Evolutionary conservation across 2,113 vertebrate species (phyloP).

Genomic region (Neolamprologus tretocephalus): DNA sequence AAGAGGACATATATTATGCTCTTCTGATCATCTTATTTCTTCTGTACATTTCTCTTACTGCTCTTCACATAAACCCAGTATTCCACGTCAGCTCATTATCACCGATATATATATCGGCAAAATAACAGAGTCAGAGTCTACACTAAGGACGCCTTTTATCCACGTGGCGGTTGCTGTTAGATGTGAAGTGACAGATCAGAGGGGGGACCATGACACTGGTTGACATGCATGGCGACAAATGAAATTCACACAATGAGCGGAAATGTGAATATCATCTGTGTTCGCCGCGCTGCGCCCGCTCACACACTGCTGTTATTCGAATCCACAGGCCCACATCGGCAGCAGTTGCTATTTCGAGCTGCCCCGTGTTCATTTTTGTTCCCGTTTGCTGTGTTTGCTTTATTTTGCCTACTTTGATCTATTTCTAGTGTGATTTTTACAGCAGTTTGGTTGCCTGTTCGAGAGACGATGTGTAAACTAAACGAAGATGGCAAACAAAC

Average conservation of each 20-base stretch:
- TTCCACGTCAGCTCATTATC: background rate
- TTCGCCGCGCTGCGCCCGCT: background rate
- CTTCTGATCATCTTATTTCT: background rate
- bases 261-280: background rate
- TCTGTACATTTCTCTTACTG: background rate
- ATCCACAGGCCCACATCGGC: background rate
- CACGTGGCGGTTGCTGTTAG: background rate
- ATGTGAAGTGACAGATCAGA: conserved; percentile 25
- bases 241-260: background rate
- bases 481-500: conserved; percentile 28
- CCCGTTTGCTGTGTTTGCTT: background rate
- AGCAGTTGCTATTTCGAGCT: background rate
- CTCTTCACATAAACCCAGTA: background rate
- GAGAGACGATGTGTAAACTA: conserved; percentile 15
- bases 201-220: background rate
- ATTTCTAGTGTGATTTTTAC: conserved; percentile 23
- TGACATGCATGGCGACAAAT: background rate
- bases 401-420: background rate
- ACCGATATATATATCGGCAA: background rate
- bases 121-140: background rate
- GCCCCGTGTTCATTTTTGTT: background rate
- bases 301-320: background rate
- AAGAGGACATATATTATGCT: background rate
- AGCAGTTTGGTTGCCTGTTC: conserved; percentile 55
- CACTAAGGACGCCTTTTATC: background rate